Percentiles rank a stretch among this genome's conserved stretches.
Conservation (phyloP, 2,113 vertebrate species). For the Collichthys lucidus region DNA sequence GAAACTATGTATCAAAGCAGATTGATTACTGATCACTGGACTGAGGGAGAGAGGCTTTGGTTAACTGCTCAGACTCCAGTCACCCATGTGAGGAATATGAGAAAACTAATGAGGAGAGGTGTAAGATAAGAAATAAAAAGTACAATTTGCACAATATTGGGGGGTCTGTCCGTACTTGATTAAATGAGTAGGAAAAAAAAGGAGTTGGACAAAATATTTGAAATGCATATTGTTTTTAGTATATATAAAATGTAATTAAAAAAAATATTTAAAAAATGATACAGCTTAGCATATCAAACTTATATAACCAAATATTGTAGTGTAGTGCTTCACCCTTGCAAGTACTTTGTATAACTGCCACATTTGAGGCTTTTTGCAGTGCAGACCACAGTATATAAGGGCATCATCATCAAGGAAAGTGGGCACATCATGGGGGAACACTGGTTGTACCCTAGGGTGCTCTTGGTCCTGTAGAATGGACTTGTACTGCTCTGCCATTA, state of each 20-base stretch:
- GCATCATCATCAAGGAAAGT: constrained; percentile 30
- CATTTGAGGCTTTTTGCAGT: not conserved
- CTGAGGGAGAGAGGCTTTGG: constrained; percentile 54
- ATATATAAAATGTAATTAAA: not conserved
- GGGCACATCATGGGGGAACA: constrained; percentile 17
- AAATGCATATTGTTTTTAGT: not conserved
- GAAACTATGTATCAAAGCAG: constrained; percentile 83
- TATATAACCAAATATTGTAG: not conserved
- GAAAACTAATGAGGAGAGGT: not conserved
- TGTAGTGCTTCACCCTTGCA: not conserved
- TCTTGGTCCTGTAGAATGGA: constrained; percentile 45
- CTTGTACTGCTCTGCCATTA: constrained; percentile 53
- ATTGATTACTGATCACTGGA: constrained; percentile 83
- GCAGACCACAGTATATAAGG: constrained; percentile 1
- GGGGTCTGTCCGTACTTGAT: no score
- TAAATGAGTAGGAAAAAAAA: no score
- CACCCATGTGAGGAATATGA: constrained; percentile 23
- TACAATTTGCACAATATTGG: not conserved
- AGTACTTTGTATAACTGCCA: not conserved
- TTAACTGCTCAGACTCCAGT: constrained; percentile 38
- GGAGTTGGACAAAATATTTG: not conserved
- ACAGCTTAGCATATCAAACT: not conserved
- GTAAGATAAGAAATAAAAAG: not conserved
- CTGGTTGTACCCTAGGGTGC: constrained; percentile 55
- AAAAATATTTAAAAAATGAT: not conserved